Conservation (phyloP, 2,797 vertebrate species). For the Squalus acanthias region DNA sequence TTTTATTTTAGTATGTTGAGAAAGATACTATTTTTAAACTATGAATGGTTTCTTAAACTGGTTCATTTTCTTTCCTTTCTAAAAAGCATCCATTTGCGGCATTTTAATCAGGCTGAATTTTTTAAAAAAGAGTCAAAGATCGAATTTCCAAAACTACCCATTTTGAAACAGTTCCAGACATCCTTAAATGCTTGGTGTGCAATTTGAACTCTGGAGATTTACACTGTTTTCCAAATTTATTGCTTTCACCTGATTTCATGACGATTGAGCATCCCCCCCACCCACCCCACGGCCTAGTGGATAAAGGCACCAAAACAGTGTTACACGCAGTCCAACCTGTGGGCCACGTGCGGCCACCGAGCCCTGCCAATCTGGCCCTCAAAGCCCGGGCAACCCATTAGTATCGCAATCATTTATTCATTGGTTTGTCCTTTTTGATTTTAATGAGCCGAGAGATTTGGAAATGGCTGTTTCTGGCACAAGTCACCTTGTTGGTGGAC, state of each 20-base stretch:
- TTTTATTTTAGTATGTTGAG: background rate
- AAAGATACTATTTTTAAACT: background rate
- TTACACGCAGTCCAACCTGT: background rate
- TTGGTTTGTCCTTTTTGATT: background rate
- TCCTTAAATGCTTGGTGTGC: background rate
- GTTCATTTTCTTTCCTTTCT: background rate
- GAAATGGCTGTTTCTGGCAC: background rate
- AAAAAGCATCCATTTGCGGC: background rate
- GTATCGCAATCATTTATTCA: background rate
- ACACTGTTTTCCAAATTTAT: background rate
- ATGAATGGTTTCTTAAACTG: background rate
- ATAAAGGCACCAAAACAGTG: background rate
- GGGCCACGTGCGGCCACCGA: too few relatives aligned
- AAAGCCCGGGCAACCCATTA: background rate
- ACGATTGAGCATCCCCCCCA: background rate
- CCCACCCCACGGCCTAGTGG: background rate
- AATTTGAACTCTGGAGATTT: background rate
- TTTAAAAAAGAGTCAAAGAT: background rate
- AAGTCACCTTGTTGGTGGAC: background rate
- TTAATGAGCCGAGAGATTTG: constrained; percentile 3
- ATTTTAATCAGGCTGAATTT: background rate
- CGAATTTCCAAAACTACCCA: background rate
- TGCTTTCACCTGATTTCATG: background rate
- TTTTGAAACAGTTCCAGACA: background rate
- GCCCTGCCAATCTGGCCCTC: background rate